Percentiles rank a stretch among this genome's conserved stretches.
Evolutionary conservation across 2,888 invertebrate genomes (phyloP).

Genomic region (Reticulitermes lucifugus): DNA sequence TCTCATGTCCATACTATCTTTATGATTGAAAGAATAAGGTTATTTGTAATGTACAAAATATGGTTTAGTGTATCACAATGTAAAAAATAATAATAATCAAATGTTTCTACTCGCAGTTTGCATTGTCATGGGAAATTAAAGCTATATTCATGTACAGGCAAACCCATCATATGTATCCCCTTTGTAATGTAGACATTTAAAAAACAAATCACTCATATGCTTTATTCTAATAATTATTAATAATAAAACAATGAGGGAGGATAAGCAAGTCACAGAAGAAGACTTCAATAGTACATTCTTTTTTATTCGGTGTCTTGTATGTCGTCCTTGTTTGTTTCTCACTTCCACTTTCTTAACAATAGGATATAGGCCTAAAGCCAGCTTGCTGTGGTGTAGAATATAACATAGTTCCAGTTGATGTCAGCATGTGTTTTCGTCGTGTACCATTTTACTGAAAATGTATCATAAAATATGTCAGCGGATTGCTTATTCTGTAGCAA

Average conservation of each 20-base stretch:
- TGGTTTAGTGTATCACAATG: conserved; percentile 27
- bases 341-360: conserved; percentile 37
- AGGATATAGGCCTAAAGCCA: conserved; percentile 39
- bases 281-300: conserved; percentile 38
- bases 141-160: conserved; percentile 21
- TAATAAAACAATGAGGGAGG: conserved; percentile 27
- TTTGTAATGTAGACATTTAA: conserved; percentile 26
- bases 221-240: conserved; percentile 2
- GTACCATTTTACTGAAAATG: conserved; percentile 34
- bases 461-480: conserved; percentile 43
- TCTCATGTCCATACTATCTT: conserved; percentile 29
- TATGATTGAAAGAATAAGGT: conserved; percentile 23
- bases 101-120: conserved; percentile 23
- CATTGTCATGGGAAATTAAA: background rate
- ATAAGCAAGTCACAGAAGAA: conserved; percentile 34
- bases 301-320: conserved; percentile 40
- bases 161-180: conserved; percentile 9
- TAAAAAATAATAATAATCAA: conserved; percentile 19
- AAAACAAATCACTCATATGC: background rate
- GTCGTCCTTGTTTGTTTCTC: conserved; percentile 43
- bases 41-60: conserved; percentile 22
- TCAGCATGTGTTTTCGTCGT: conserved; percentile 45
- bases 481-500: conserved; percentile 38
- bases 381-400: conserved; percentile 45
- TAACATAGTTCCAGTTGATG: conserved; percentile 42